Evolutionary conservation across 1,140 invertebrate species (phyloP).

Genomic region (Ceratosolen solmsi): DNA sequence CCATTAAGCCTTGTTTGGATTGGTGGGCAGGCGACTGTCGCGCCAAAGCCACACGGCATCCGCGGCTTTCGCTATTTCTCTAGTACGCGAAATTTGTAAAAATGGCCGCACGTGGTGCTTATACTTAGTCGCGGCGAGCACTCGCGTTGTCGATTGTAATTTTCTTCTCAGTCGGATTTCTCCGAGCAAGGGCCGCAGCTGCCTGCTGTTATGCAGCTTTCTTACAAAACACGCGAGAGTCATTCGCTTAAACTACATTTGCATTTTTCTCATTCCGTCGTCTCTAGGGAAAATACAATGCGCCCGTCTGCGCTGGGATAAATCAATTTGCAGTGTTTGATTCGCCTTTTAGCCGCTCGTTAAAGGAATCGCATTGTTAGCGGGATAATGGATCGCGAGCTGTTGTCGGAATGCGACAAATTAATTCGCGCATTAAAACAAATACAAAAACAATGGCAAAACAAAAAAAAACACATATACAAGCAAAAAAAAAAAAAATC

Average conservation of each 20-base stretch:
- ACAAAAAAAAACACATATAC: no score
- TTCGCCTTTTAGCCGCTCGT: background rate
- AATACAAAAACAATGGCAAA: no score
- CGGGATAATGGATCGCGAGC: background rate
- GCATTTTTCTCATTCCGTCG: background rate
- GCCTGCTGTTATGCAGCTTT: background rate
- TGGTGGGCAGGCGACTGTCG: no score
- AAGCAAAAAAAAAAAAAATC: no score
- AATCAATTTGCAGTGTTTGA: constrained; percentile 14
- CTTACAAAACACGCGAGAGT: background rate
- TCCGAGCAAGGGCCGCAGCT: background rate
- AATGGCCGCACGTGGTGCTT: no score
- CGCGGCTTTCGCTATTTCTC: no score
- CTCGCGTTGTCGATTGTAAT: constrained; percentile 23
- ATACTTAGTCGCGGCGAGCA: background rate
- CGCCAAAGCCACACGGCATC: no score
- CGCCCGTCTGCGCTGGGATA: background rate
- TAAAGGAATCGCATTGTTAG: background rate
- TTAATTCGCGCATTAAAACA: background rate
- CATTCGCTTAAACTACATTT: background rate
- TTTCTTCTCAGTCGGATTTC: constrained; percentile 31
- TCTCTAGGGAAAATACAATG: background rate
- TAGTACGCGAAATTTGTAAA: no score
- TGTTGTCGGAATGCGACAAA: background rate
- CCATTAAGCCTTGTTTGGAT: no score